These are phyloP conservation scores for Agonopterix alstromeriana DNA, from an alignment of 2,888 invertebrate species.

Conservation along the genomic window DNA sequence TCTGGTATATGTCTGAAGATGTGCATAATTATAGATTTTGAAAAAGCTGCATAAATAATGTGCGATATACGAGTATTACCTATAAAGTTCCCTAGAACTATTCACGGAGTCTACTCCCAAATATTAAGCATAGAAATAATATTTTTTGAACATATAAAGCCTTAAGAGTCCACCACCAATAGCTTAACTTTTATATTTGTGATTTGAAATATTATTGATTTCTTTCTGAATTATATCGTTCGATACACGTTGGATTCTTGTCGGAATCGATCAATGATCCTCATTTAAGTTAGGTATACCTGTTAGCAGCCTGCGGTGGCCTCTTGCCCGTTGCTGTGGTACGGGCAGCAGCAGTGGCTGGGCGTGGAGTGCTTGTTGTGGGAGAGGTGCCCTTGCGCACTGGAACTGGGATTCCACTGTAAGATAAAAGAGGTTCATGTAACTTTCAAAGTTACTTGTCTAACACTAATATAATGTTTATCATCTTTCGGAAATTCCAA, in stretches of 20 bases:
- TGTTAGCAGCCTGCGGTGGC: slow-evolving; percentile 56
- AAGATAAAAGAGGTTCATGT: background rate
- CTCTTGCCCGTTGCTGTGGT: slow-evolving; percentile 37
- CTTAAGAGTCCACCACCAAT: background rate
- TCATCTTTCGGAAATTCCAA: background rate
- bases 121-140: no score
- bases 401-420: slow-evolving; percentile 75
- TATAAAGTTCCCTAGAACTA: no score
- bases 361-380: slow-evolving; percentile 45
- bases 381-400: slow-evolving; percentile 63
- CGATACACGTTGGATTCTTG: no score
- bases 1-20: slow-evolving; percentile 54
- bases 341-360: slow-evolving; percentile 27
- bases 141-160: background rate
- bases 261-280: no score
- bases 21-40: slow-evolving; percentile 30
- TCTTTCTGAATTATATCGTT: no score
- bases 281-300: slow-evolving; percentile 27
- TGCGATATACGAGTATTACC: no score
- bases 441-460: no score
- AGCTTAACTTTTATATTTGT: background rate
- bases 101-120: no score
- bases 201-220: background rate
- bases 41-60: background rate
- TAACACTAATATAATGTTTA: no score